Evolutionary conservation across 1,140 invertebrate genomes (phyloP).

Genomic region (Drosophila neocordata): DNA sequence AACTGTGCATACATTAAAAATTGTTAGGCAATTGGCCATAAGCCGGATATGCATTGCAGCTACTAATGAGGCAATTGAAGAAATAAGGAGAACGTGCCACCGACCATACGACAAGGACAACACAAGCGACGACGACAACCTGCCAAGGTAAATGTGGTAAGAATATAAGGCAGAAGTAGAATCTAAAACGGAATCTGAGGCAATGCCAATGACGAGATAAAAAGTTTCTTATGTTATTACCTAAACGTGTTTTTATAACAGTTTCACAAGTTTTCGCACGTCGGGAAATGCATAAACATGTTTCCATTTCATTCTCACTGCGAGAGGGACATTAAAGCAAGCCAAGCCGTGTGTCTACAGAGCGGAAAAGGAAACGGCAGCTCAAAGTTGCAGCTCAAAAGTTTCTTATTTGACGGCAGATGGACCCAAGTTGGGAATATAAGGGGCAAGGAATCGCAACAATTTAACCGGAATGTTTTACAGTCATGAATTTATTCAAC

Average conservation of each 20-base stretch:
- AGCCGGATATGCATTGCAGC: conserved; percentile 64
- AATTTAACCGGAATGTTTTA: conserved; percentile 25
- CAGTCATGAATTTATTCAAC: conserved; percentile 23
- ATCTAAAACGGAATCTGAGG: not conserved
- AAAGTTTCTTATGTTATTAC: conserved; percentile 67
- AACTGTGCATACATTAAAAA: conserved; percentile 34
- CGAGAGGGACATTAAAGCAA: conserved; percentile 34
- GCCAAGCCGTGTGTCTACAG: conserved; percentile 16
- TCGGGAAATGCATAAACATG: conserved; percentile 62
- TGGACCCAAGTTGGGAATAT: not conserved
- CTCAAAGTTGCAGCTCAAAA: conserved; percentile 26
- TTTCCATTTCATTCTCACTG: conserved; percentile 43
- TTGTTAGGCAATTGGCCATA: conserved; percentile 52
- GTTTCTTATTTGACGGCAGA: conserved; percentile 11
- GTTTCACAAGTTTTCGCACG: conserved; percentile 55
- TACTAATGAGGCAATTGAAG: conserved; percentile 67
- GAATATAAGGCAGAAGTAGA: not conserved
- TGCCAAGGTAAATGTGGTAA: too few relatives aligned
- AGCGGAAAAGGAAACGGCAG: conserved; percentile 9
- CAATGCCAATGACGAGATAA: conserved; percentile 44
- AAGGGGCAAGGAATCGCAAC: conserved; percentile 14
- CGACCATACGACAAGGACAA: conserved; percentile 26
- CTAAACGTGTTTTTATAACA: conserved; percentile 62
- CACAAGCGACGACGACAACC: conserved; percentile 12
- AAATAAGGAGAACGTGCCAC: conserved; percentile 60